Evolutionary conservation across 2,797 vertebrate genomes (phyloP), one percentile per base, ranked within the genome.

Genomic region (Peromyscus nudipes): DNA sequence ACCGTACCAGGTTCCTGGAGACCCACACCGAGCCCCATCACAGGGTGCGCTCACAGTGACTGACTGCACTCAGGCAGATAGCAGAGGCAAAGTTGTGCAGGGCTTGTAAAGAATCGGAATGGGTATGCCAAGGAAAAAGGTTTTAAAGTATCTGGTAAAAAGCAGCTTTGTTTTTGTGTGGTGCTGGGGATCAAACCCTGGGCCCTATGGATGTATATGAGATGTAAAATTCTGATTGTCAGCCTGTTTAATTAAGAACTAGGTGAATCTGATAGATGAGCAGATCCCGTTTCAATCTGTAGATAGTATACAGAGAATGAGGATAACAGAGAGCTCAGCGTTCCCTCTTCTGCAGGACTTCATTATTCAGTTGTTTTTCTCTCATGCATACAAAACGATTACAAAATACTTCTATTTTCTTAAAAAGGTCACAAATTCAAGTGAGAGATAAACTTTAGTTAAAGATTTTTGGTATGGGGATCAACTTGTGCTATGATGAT

Each of bases 221-320:
- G 73, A 92, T 77, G 91, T 85, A 89, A 92, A 95, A 69, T 69
- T 89, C 25, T 95, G 11, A 94, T 11, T 71, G 29, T 91, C 94
- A 73, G 16, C 75, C 89, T 89, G 55, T 77, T n/a, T 94, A 49
- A 85, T 75, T 14, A 96, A 27, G 40, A 62, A 92, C 27, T 79
- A 90, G 27, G 91, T 73, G 37, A 90, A 94, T 77, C 40, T 79
- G 71, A 69, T n/a, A 89, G 37, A 85, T 17, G 6, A 21, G 71
- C 55, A 93, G 80, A 93, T 65, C 13, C n/a, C 93, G 34, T 67
- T 88, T 95, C 82, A 69, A 34, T 49, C 17, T 92, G 10, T 13
- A 34, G 57, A 10, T 23, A 71, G 64, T 60, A n/a, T 46, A 75
- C 29, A 86, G 62, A 91, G 19, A 91, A 76, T 60, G 17, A 60